Evolutionary conservation across 2,888 invertebrate genomes (phyloP).

Genomic region (Dicycla oo): DNA sequence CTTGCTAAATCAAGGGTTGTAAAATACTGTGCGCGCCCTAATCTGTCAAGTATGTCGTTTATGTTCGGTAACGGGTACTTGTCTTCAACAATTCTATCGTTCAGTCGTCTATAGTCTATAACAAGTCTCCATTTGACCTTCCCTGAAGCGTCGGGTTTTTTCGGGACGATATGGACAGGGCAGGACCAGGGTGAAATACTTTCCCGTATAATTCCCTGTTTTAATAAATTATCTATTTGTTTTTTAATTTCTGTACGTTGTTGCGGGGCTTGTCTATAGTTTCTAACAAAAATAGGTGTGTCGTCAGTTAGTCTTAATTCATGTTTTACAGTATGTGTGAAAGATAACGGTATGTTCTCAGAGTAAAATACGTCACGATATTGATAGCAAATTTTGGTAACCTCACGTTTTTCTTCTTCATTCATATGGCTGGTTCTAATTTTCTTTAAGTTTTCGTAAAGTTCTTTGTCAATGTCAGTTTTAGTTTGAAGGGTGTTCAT

Average conservation of each 20-base stretch:
- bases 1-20: background rate
- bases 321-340: too few relatives aligned
- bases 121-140: constrained; percentile 10
- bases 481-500: too few relatives aligned
- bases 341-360: too few relatives aligned
- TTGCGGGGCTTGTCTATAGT: constrained; percentile 1
- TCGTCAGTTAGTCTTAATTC: too few relatives aligned
- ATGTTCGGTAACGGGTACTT: constrained; percentile 3
- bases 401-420: too few relatives aligned
- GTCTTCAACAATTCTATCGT: constrained; percentile 4
- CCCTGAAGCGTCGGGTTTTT: background rate
- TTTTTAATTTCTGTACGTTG: constrained; percentile 3
- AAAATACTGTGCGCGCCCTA: constrained; percentile 3
- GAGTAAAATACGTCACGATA: too few relatives aligned
- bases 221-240: background rate
- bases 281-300: too few relatives aligned
- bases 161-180: background rate
- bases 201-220: background rate
- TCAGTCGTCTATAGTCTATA: constrained; percentile 8
- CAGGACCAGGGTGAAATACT: constrained; percentile 4
- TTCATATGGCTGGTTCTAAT: too few relatives aligned
- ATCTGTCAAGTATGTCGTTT: background rate
- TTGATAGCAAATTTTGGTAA: too few relatives aligned
- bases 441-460: too few relatives aligned
- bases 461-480: too few relatives aligned